Conservation (phyloP, 1,140 invertebrate genomes). For the Helicoverpa zea region DNA sequence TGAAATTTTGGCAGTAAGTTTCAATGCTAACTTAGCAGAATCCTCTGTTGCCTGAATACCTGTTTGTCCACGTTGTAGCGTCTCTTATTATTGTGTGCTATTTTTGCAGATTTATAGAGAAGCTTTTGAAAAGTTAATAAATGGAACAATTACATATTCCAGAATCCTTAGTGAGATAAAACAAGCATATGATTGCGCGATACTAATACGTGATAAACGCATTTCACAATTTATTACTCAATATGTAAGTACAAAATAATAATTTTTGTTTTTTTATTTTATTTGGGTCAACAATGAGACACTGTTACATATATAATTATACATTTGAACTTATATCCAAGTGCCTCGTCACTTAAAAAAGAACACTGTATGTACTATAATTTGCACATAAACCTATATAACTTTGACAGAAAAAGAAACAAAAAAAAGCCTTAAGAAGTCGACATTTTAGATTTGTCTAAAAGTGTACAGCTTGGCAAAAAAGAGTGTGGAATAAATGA, state of each 20-base stretch:
- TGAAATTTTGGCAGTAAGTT: slow-evolving; percentile 71
- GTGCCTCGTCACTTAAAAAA: too few relatives aligned
- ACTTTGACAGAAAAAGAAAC: too few relatives aligned
- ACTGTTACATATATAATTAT: too few relatives aligned
- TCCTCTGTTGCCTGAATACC: background rate
- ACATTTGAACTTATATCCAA: too few relatives aligned
- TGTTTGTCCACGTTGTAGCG: background rate
- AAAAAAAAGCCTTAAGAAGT: too few relatives aligned
- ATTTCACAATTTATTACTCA: slow-evolving; percentile 76
- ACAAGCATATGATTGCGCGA: slow-evolving; percentile 76
- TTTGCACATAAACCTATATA: too few relatives aligned
- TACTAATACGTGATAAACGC: slow-evolving; percentile 74
- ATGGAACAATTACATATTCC: slow-evolving; percentile 72
- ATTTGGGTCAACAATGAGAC: too few relatives aligned
- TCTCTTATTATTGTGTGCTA: background rate
- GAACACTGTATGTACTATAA: too few relatives aligned
- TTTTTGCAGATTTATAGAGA: slow-evolving; percentile 77
- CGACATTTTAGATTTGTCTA: too few relatives aligned
- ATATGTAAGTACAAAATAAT: slow-evolving; percentile 70
- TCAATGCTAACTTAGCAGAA: background rate
- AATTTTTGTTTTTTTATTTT: too few relatives aligned
- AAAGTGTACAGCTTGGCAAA: too few relatives aligned
- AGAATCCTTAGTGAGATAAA: slow-evolving; percentile 74
- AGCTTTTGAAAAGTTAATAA: slow-evolving; percentile 73
- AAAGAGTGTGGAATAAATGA: too few relatives aligned